Base-by-base conservation (phyloP, 2,113 vertebrate genomes). In the Aplodontia rufa region DNA sequence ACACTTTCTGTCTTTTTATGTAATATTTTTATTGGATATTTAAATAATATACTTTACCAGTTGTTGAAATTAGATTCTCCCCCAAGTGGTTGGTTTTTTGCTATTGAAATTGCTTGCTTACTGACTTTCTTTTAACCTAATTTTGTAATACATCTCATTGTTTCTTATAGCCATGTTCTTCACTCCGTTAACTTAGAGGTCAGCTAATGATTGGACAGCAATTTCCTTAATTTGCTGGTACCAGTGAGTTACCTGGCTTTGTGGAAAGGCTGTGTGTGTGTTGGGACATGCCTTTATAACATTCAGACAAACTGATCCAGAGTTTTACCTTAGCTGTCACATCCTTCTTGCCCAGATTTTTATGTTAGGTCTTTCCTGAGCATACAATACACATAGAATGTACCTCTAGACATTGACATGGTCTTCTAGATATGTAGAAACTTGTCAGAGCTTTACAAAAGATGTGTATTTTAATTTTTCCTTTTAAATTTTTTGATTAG, bases 371-470 rank as follows among this genome's bases (percentile, higher is more conserved):
- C 68, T 42, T 90, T 87, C 49, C 32, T 72, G 82, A 75, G 42
- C 14, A 20, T 35, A 60, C 9, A 1, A 60, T 49, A 90, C 32
- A 45, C 64, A 6, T n/a, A 24, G 19, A 58, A 85, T 69, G 64
- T 49, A 28, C 37, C 22, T 8, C 30, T 86, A 24, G 17, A 86
- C 11, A 62, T 91, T 58, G 17, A 6, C 30, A 20, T 51, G 6
- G 20, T 84, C 42, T 79, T 89, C 30, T 69, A 64, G 55, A 89
- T 58, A 40, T 26, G 60, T 66, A 72, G 32, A 32, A 84, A 69
- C 62, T 80, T 80, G n/a, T 60, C 45, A 93, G 69, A 86, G 13
- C 66, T 93, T 93, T 83, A 92, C 40, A 91, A 53, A 91, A 58
- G 17, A 28, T 20, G 55, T 85, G 13, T 49, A 78, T 51, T 8